Base-by-base conservation (phyloP, 1,140 invertebrate genomes). In the Stegodyphus mimosarum region DNA sequence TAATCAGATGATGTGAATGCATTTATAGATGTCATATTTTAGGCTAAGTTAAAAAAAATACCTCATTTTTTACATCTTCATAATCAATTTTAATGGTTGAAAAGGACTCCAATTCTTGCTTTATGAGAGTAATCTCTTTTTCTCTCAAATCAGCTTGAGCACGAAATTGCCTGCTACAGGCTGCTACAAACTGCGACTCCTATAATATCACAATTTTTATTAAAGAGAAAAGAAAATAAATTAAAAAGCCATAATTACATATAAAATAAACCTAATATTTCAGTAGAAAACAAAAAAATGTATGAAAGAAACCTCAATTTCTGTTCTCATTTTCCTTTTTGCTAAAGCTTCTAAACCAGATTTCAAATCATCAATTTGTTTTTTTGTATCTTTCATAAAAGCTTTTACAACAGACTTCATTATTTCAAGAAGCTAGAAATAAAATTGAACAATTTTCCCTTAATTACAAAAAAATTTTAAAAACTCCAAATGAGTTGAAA, bases 271-370 rank as follows among this genome's bases (percentile, higher is more conserved):
- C 9, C 13, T 7, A 67, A 67, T 67, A 67, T 7, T n/a, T 67
- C n/a, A 17, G n/a, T 2, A 67, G n/a, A 15, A 67, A 18, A 60
- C 55, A 9, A 10, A 60, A 13, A 10, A 10, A 10, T 60, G 5
- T 10, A 9, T 60, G 55, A 60, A 60, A 2, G 55, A 5, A 60
- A 60, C 76, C 66, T 78, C 78, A 7, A 80, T 9, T 60, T 80
- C 69, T 48, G 60, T 71, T 60, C 71, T 53, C 78, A 63, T 71
- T 80, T 80, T 80, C 11, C 33, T 80, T 70, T 80, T 60, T 17
- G 11, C 7, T 11, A 78, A 2, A 33, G 51, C 17, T 13, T 52
- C 48, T 17, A 78, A 52, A 69, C n/a, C 49, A 51, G 64, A 52
- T 15, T 67, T 64, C 11, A 53, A 33, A n/a, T 18, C 15, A 13